Evolutionary conservation across 2,888 invertebrate species (phyloP).

Genomic region (Dioctria rufipes): DNA sequence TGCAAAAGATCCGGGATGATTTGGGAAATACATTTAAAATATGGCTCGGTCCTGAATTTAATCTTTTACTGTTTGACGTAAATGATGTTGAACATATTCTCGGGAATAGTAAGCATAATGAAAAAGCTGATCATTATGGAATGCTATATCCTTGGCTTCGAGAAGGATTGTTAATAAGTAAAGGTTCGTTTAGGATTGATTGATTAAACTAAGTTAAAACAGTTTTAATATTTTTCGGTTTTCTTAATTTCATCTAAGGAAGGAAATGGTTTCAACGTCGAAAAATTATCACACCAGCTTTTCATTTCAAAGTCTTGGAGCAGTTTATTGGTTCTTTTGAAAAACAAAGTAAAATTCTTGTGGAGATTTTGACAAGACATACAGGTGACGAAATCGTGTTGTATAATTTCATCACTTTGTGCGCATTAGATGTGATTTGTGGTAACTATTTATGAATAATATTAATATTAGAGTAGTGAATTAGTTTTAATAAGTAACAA

Average conservation of each 20-base stretch:
- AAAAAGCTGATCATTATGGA: constrained; percentile 74
- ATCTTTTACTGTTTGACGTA: constrained; percentile 64
- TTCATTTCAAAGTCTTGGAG: constrained; percentile 85
- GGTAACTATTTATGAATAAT: constrained; percentile 66
- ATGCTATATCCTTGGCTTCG: constrained; percentile 73
- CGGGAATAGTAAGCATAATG: constrained; percentile 67
- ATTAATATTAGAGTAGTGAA: no score
- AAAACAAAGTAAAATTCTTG: constrained; percentile 74
- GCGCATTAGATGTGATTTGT: constrained; percentile 73
- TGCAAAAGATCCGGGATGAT: constrained; percentile 66
- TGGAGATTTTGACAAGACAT: constrained; percentile 73
- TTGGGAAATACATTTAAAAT: constrained; percentile 62
- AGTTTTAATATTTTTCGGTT: neutral
- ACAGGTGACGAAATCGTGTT: constrained; percentile 70
- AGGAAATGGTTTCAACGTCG: constrained; percentile 73
- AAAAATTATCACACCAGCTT: constrained; percentile 83
- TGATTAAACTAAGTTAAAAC: neutral
- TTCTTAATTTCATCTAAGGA: constrained; percentile 17
- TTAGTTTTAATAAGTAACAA: no score
- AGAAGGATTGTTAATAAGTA: constrained; percentile 74
- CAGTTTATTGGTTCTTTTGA: constrained; percentile 82
- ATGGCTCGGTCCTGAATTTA: constrained; percentile 68
- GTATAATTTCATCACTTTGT: neutral
- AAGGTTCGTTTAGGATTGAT: constrained; percentile 46
- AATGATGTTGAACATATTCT: constrained; percentile 66